These are phyloP conservation scores for Hyposoter dolosus DNA, from an alignment of 2,888 invertebrate genomes.

Conservation along the genomic window DNA sequence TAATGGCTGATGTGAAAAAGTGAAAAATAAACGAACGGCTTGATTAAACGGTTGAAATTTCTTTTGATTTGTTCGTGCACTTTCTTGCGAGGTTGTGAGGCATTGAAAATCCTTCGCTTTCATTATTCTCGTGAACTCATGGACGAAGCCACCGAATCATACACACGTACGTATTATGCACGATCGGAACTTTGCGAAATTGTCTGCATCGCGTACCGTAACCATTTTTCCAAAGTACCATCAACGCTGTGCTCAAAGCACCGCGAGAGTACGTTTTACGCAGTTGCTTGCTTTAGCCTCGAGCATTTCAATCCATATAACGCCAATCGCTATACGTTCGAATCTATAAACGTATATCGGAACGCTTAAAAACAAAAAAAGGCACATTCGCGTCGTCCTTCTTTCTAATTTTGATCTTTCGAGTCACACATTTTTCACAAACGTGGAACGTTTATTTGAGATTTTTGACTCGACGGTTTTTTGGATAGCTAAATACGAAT, in stretches of 20 bases:
- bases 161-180: background rate
- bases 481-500: too few relatives aligned
- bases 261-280: constrained; percentile 48
- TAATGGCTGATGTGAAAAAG: background rate
- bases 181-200: constrained; percentile 25
- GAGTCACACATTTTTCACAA: too few relatives aligned
- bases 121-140: background rate
- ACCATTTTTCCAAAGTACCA: constrained; percentile 41
- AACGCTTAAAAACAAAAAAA: background rate
- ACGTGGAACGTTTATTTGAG: too few relatives aligned
- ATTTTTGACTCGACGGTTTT: too few relatives aligned
- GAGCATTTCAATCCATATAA: constrained; percentile 53
- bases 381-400: background rate
- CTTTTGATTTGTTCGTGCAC: background rate
- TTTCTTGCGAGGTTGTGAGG: background rate
- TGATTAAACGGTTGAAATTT: background rate
- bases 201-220: constrained; percentile 3
- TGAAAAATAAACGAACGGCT: background rate
- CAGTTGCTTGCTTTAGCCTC: constrained; percentile 59
- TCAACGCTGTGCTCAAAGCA: constrained; percentile 24
- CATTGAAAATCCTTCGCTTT: background rate
- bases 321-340: constrained; percentile 24
- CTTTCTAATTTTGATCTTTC: background rate
- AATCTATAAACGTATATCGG: constrained; percentile 15
- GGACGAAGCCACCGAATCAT: background rate